A percentile compares a stretch with the other conserved stretches of the same genome.
Conservation (phyloP, 2,113 vertebrate species). For the Laterallus jamaicensis region DNA sequence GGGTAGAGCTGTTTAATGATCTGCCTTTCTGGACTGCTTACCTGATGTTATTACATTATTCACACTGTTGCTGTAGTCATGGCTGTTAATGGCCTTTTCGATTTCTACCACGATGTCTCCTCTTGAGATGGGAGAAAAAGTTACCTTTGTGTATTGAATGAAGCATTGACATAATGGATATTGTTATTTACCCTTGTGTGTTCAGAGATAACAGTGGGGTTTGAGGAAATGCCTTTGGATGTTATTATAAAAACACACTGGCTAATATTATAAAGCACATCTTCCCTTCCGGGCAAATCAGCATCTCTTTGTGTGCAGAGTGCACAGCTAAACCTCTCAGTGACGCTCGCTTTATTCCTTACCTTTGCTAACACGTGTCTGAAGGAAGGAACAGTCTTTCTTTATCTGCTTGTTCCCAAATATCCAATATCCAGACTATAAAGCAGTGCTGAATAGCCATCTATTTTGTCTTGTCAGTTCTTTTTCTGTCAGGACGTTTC, state of each 20-base stretch:
- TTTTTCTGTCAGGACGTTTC: neutral
- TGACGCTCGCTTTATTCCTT: neutral
- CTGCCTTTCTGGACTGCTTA: neutral
- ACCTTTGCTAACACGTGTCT: neutral
- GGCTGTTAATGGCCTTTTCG: neutral
- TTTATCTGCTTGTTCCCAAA: neutral
- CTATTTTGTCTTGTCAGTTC: neutral
- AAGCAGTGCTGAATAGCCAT: neutral
- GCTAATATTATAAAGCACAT: neutral
- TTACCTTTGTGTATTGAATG: neutral
- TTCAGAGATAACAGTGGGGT: neutral
- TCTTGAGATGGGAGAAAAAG: neutral
- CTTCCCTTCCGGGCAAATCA: neutral
- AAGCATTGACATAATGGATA: neutral
- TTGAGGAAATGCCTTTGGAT: conserved; percentile 24
- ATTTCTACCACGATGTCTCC: neutral
- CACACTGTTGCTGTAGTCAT: neutral
- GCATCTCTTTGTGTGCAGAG: neutral
- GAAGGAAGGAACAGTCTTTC: neutral
- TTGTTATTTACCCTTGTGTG: conserved; percentile 24
- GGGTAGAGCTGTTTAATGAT: neutral
- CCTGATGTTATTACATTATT: neutral
- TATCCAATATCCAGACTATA: neutral
- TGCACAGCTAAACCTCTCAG: neutral
- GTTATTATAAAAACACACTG: neutral